These are phyloP conservation scores for Phoxinus phoxinus DNA, from an alignment of 2,113 vertebrate species.

Conservation along the genomic window DNA sequence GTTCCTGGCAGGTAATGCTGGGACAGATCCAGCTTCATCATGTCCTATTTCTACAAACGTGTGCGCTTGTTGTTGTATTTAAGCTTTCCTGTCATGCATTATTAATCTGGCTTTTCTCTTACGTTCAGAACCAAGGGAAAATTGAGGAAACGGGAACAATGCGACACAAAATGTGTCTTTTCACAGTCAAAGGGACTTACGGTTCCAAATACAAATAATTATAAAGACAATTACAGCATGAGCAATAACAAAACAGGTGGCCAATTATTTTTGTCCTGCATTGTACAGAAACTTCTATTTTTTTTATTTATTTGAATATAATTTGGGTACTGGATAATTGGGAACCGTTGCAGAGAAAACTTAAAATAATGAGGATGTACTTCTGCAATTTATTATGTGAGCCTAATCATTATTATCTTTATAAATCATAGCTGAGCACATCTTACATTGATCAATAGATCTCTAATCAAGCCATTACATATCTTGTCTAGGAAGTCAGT, in stretches of 20 bases:
- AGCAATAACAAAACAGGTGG: constrained; percentile 31
- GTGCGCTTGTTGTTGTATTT: background rate
- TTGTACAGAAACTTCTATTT: constrained; percentile 8
- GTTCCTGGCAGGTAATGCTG: background rate
- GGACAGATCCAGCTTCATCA: constrained; percentile 7
- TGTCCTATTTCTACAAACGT: background rate
- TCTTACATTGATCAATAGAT: background rate
- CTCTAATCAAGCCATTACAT: constrained; percentile 23
- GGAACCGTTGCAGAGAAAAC: constrained; percentile 5
- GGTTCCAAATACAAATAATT: constrained; percentile 1
- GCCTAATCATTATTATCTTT: background rate
- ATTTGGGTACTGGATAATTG: constrained; percentile 6
- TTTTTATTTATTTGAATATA: background rate
- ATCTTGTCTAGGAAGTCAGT: background rate
- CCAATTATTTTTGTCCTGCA: background rate
- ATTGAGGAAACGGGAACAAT: background rate
- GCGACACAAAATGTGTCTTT: background rate
- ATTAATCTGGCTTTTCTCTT: constrained; percentile 16
- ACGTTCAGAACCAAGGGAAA: background rate
- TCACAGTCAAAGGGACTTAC: constrained; percentile 6
- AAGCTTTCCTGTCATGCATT: constrained; percentile 2
- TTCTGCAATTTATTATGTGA: background rate
- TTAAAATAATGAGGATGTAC: constrained; percentile 1
- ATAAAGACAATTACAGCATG: constrained; percentile 3
- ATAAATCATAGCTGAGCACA: constrained; percentile 3